Evolutionary conservation across 1,140 invertebrate genomes (phyloP).

Genomic region (Globodera ellingtonae): DNA sequence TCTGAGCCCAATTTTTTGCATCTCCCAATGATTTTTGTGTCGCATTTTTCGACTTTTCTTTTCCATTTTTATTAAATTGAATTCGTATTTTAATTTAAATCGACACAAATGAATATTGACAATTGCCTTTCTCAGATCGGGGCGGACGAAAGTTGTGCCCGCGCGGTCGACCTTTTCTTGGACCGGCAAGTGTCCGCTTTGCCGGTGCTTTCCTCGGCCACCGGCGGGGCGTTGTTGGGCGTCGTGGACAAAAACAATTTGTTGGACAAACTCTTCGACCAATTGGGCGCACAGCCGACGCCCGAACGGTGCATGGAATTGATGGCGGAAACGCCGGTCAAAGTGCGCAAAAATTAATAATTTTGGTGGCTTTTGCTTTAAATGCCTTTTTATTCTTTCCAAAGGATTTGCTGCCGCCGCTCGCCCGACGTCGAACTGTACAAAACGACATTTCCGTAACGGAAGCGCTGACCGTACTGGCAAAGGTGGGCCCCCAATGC

Average conservation of each 20-base stretch:
- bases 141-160: constrained; percentile 25
- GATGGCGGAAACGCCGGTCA: constrained; percentile 40
- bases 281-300: constrained; percentile 18
- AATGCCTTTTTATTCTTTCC: constrained; percentile 7
- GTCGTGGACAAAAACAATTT: constrained; percentile 37
- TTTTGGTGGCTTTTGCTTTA: background rate
- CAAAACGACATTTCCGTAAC: constrained; percentile 22
- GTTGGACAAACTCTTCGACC: constrained; percentile 29
- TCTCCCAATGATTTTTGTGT: no score
- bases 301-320: constrained; percentile 28
- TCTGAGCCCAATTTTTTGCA: background rate
- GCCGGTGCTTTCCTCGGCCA: constrained; percentile 1
- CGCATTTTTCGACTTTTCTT: no score
- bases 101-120: background rate
- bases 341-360: constrained; percentile 3
- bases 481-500: constrained; percentile 3
- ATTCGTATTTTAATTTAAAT: no score
- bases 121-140: constrained; percentile 14
- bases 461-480: constrained; percentile 26
- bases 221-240: constrained; percentile 21
- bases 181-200: constrained; percentile 24
- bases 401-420: constrained; percentile 15
- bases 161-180: constrained; percentile 31
- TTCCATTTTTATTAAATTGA: no score
- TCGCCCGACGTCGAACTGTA: constrained; percentile 26